Base-by-base conservation (phyloP, 2,113 vertebrate species). In the Phalacrocorax aristotelis region DNA sequence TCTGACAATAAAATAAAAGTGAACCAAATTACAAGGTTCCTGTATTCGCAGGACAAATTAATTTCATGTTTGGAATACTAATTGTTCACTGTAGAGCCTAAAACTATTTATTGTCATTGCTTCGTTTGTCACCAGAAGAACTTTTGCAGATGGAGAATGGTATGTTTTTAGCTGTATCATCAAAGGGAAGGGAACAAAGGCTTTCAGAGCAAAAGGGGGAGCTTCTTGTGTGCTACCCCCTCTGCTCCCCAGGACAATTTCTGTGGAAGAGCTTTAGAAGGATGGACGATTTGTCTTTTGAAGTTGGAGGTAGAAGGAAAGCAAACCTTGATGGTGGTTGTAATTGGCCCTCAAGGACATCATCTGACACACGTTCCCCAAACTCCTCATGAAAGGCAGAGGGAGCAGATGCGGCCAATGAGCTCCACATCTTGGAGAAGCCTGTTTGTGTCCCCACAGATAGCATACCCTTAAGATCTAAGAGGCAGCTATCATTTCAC, bases 11-110 rank as follows among this genome's bases (percentile, higher is more conserved):
- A 98, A 98, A 98, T 98, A 98, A 98, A 98, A 98, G 83, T 95
- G 96, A 98, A 98, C 96, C 95, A 97, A 98, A 98, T 98, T 98
- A 97, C 97, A 97, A 97, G 95, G 93, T 96, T 97, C 96, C 94
- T 96, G 85, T 98, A 98, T 97, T 98, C 55, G 1, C 90, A 96
- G 91, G 91, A 94, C 96, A 98, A 98, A 98, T 98, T 98, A 98
- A 98, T 98, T 98, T 98, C 98, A 96, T 98, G 98, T 98, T 98
- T 98, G 89, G 98, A 98, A 98, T 98, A 98, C 97, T 98, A 98
- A 98, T 98, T 98, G 91, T 95, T 94, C 62, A 48, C 82, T 40
- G 38, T 92, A 97, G 83, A 75, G 49, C 48, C 89, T 94, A 17
- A 60, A 87, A 90, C 65, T 83, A 75, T 52, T 93, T 87, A 57